Percentiles rank a stretch among this genome's conserved stretches.
phyloP scores from a whole-genome alignment of 2,797 vertebrate genomes.

The Microchirus variegatus region DNA sequence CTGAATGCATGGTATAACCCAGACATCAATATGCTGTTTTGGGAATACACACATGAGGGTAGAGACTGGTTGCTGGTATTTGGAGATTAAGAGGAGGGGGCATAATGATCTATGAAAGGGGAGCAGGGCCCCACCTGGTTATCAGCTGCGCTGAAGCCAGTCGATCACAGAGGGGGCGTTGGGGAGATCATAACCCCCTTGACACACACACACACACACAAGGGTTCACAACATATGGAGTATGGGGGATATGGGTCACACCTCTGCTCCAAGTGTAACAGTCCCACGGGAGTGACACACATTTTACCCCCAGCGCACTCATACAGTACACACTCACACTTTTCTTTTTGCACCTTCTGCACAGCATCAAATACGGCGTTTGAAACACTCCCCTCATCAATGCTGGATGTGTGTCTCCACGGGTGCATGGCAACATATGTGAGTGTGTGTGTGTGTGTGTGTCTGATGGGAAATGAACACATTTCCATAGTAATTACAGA shows the following conservation, averaged over 20 bases:
- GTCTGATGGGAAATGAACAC: conserved; percentile 76
- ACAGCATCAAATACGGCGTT: conserved; percentile 23
- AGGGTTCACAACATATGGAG: conserved; percentile 74
- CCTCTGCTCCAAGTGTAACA: conserved; percentile 63
- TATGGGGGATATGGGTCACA: conserved; percentile 68
- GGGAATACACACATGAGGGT: conserved; percentile 60
- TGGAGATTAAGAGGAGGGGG: conserved; percentile 43
- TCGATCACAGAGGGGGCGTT: conserved; percentile 62
- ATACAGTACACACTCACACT: background rate
- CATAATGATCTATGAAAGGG: conserved; percentile 37
- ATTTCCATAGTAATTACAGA: conserved; percentile 83
- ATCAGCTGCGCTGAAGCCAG: conserved; percentile 70
- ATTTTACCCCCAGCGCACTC: background rate
- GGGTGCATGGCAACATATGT: conserved; percentile 40
- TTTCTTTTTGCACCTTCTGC: conserved; percentile 27
- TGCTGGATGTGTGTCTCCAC: conserved; percentile 44
- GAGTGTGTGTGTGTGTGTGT: conserved; percentile 46
- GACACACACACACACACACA: conserved; percentile 48
- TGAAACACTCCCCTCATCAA: conserved; percentile 35
- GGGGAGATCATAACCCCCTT: conserved; percentile 68
- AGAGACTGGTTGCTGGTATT: conserved; percentile 56
- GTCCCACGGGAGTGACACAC: conserved; percentile 29
- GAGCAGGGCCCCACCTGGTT: conserved; percentile 69
- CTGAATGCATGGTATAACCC: conserved; percentile 64
- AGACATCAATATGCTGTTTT: conserved; percentile 61